Evolutionary conservation across 2,888 invertebrate species (phyloP).

Genomic region (Loripinus fragilis): DNA sequence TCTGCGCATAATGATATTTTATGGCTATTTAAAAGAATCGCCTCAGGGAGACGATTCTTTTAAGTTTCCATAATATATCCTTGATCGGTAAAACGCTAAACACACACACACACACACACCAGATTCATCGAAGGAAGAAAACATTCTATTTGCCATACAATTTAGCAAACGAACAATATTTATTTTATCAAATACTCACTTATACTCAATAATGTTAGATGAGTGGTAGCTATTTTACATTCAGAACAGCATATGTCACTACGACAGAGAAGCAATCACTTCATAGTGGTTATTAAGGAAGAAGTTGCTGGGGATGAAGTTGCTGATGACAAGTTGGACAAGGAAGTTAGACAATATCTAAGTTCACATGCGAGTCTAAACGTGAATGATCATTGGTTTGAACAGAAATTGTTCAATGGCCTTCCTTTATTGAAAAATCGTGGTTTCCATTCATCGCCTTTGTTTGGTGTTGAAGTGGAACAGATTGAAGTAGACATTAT

Average conservation of each 20-base stretch:
- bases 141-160: neutral
- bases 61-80: no score
- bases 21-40: no score
- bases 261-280: conserved; percentile 45
- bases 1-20: no score
- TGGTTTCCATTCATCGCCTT: no score
- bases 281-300: conserved; percentile 39
- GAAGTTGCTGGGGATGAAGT: neutral
- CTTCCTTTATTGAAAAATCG: no score
- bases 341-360: neutral
- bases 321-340: neutral
- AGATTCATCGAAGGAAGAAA: neutral
- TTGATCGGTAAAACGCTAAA: no score
- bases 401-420: neutral
- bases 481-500: no score
- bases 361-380: neutral
- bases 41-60: no score
- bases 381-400: neutral
- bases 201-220: no score
- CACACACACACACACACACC: no score
- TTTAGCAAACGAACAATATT: neutral
- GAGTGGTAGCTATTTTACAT: conserved; percentile 19
- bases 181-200: neutral
- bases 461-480: no score
- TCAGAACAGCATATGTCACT: conserved; percentile 48